phyloP scores from a whole-genome alignment of 2,888 invertebrate genomes.

The Chesias legatella region DNA sequence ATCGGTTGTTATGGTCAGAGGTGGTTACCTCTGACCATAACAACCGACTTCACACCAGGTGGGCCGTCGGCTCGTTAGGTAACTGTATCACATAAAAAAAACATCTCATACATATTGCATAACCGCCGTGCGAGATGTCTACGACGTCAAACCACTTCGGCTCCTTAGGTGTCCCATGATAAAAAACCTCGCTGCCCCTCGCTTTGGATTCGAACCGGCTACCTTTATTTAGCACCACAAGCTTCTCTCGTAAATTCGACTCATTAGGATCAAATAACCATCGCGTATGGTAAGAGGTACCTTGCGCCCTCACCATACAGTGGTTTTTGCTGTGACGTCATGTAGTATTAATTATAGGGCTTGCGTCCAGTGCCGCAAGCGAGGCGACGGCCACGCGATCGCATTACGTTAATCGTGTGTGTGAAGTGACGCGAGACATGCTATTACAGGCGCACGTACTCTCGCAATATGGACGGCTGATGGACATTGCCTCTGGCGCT shows the following conservation, averaged over 20 bases:
- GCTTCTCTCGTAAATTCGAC: slow-evolving; percentile 11
- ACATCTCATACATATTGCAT: too few relatives aligned
- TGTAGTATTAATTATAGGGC: slow-evolving; percentile 40
- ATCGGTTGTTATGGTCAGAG: too few relatives aligned
- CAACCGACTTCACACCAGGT: too few relatives aligned
- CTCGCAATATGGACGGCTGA: slow-evolving; percentile 1
- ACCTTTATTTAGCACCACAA: slow-evolving; percentile 1
- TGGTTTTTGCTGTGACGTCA: slow-evolving; percentile 5
- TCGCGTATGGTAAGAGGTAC: neutral
- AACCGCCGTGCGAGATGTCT: too few relatives aligned
- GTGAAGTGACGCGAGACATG: slow-evolving; percentile 46
- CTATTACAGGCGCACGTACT: slow-evolving; percentile 2
- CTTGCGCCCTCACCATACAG: neutral
- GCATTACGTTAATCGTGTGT: slow-evolving; percentile 53
- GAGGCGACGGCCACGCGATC: slow-evolving; percentile 35
- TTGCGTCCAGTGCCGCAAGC: slow-evolving; percentile 39
- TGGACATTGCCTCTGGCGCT: slow-evolving; percentile 2
- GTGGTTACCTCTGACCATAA: too few relatives aligned
- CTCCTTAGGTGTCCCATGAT: too few relatives aligned
- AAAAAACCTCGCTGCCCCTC: too few relatives aligned
- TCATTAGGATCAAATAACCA: slow-evolving; percentile 4
- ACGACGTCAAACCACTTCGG: too few relatives aligned
- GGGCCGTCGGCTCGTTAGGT: too few relatives aligned
- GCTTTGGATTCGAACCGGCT: neutral
- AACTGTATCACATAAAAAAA: too few relatives aligned